Evolutionary conservation across 2,113 vertebrate genomes (phyloP), one percentile per base, ranked within the genome.

Genomic region (Phyllostomus hastatus): DNA sequence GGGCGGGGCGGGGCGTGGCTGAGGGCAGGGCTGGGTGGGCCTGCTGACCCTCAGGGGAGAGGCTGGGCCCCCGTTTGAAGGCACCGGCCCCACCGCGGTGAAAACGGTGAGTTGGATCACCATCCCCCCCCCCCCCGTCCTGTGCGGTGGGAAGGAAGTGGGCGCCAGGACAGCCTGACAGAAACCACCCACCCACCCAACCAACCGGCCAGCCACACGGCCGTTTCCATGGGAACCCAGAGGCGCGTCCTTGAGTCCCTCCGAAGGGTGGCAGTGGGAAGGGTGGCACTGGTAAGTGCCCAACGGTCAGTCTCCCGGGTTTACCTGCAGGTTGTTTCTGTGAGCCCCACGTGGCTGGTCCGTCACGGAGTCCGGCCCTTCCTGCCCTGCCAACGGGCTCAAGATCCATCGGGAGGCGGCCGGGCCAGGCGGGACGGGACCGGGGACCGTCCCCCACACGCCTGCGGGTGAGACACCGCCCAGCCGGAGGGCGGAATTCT

Each of bases 371-470:
- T 7, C 33, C 0, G 4, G 28, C 20, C 38, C 61, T 41, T 38
- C 24, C 24, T 61, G 59, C 59, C 59, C 9, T 11, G 26, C 28
- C 9, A 28, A 5, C 4, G 4, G 59, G 59, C 59, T 61, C 24
- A 61, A 12, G 28, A 11, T 11, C 59, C 1, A 0, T 5, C 9
- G 19, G 7, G 24, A 43, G 26, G 33, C 0, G 2, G 22, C 19
- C 73, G 35, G 35, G 9, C 3, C 66, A 33, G 35, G 9, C 4
- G 16, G 0, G n/a, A 31, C 3, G 7, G 22, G 24, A 28, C 3
- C 3, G 1, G 22, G 33, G 19, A 2, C 46, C 6, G 1, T 0
- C 31, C 10, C 41, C 24, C 0, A 6, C 38, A 2, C 0, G n/a
- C 41, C 24, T 35, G 61, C 64, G 43, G 8, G 26, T 14, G 7